Conservation (phyloP, 1,140 invertebrate species). For the Vanessa atalanta region DNA sequence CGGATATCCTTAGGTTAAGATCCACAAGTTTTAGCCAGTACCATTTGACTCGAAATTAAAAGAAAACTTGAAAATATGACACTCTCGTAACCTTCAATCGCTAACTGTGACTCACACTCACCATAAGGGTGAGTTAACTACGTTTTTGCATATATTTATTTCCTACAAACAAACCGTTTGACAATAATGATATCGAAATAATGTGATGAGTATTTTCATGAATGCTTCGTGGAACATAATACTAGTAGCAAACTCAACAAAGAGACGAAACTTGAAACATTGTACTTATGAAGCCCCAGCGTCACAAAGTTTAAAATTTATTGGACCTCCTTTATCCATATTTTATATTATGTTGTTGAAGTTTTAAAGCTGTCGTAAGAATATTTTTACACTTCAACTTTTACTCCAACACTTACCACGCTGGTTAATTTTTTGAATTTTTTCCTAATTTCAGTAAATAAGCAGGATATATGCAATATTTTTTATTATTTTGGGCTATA, state of each 20-base stretch:
- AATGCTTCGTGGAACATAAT: constrained; percentile 5
- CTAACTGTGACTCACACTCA: too few relatives aligned
- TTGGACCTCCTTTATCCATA: constrained; percentile 25
- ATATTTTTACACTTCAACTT: constrained; percentile 1
- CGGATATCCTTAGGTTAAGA: too few relatives aligned
- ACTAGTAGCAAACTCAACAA: constrained; percentile 17
- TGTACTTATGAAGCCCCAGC: constrained; percentile 33
- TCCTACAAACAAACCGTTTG: too few relatives aligned
- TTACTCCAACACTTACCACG: background rate
- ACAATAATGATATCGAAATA: too few relatives aligned
- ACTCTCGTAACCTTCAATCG: too few relatives aligned
- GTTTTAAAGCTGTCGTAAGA: constrained; percentile 16
- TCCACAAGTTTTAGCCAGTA: too few relatives aligned
- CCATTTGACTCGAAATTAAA: too few relatives aligned
- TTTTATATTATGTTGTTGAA: constrained; percentile 35
- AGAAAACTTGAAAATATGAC: too few relatives aligned
- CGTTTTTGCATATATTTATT: too few relatives aligned
- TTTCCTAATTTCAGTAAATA: background rate
- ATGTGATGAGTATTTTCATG: background rate
- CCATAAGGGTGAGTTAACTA: too few relatives aligned
- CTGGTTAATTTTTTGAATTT: background rate
- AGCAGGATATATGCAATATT: too few relatives aligned
- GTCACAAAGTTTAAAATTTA: constrained; percentile 37
- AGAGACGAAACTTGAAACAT: constrained; percentile 28
- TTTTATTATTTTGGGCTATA: too few relatives aligned